Base-by-base conservation (phyloP, 1,140 invertebrate species). In the Eulimnadia texana region DNA sequence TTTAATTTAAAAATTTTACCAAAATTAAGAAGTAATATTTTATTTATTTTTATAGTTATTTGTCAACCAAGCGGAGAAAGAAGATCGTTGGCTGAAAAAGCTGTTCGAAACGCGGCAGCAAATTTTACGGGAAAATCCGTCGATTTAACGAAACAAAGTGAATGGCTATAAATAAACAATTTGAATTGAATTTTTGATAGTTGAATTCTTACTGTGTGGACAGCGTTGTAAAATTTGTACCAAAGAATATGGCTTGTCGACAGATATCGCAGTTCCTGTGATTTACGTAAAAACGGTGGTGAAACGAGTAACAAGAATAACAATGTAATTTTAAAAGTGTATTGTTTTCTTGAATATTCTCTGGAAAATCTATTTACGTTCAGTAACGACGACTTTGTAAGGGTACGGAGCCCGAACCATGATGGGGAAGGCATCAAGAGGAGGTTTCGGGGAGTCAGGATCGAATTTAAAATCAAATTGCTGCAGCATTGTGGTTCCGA, bases 401-500 rank as follows among this genome's bases (percentile, higher is more conserved):
- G 33, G 33, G 16, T 42, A 42, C 16, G 33, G 33, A 16, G 6
- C 6, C 16, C 33, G 6, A 6, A 42, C 6, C 33, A 42, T 42
- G 6, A 42, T 42, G 33, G 52, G 52, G 25, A 20, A 11, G 1
- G 52, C 11, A 11, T 11, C 20, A 11, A 54, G 13, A 13, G 52
- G 25, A 54, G 52, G 52, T 20, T 54, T 54, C 20, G 2, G 52
- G 11, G 20, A 25, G 11, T 54, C 25, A 54, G 52, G 20, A 2
- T 22, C 20, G 20, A 54, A 54, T 20, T 22, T 54, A 20, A 60
- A 60, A 19, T 22, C 27, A 9, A 60, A 57, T 13, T 23, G 11
- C 22, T 60, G 58, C 10, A 60, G 16, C 47, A 60, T 22, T 20
- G 27, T 64, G 1, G 68, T 59, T 24, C 72, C 65, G 58, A 72